Evolutionary conservation across 2,113 vertebrate genomes (phyloP).

Genomic region (Psittacus erithacus): DNA sequence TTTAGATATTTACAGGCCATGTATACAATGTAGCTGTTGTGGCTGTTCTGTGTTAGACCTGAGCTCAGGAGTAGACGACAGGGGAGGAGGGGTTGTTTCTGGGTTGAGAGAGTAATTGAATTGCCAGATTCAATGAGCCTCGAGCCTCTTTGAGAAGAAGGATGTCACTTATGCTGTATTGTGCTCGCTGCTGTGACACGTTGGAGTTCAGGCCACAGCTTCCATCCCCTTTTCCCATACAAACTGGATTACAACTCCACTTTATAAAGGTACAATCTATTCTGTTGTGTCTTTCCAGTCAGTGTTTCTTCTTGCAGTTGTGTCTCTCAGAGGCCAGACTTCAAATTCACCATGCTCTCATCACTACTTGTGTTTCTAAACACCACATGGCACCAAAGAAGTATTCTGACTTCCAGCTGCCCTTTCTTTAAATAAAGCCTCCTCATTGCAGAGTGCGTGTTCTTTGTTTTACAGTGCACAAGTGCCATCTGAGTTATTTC

Average conservation of each 20-base stretch:
- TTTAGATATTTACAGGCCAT: slow-evolving; percentile 59
- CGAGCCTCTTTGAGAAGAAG: slow-evolving; percentile 57
- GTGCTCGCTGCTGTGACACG: slow-evolving; percentile 55
- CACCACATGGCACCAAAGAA: neutral
- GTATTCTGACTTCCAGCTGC: neutral
- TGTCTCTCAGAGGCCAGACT: slow-evolving; percentile 8
- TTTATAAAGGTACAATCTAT: slow-evolving; percentile 56
- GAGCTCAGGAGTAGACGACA: slow-evolving; percentile 4
- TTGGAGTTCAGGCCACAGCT: slow-evolving; percentile 58
- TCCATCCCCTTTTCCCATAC: slow-evolving; percentile 67
- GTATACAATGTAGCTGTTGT: slow-evolving; percentile 34
- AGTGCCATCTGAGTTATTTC: neutral
- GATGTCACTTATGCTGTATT: slow-evolving; percentile 53
- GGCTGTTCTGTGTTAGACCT: slow-evolving; percentile 28
- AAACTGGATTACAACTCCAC: slow-evolving; percentile 68
- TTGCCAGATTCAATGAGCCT: slow-evolving; percentile 66
- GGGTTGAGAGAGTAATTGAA: slow-evolving; percentile 77
- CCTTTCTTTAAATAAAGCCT: neutral
- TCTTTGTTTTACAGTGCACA: neutral
- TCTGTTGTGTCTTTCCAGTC: slow-evolving; percentile 54
- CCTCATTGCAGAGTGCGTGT: neutral
- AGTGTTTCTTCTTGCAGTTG: slow-evolving; percentile 30
- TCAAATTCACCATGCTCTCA: slow-evolving; percentile 21
- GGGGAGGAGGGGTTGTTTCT: slow-evolving; percentile 29
- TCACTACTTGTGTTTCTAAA: slow-evolving; percentile 18